Evolutionary conservation across 1,140 invertebrate genomes (phyloP), one percentile per base, ranked within the genome.

Genomic region (Drosophila rufa): DNA sequence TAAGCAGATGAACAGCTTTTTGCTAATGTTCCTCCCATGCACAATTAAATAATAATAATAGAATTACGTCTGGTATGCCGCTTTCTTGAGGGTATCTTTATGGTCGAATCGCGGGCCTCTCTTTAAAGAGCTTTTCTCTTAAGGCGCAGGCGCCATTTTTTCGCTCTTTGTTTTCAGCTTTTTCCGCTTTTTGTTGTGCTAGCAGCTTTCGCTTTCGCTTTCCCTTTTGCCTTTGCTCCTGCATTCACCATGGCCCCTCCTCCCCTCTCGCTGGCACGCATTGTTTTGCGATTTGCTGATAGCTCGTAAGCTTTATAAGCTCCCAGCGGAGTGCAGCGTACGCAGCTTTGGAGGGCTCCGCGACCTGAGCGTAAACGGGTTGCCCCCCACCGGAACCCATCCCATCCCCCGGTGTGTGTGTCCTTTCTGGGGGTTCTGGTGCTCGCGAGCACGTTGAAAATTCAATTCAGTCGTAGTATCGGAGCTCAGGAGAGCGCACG

Each of bases 101-200:
- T 7, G 8, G 62, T 40, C 43, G 64, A 25, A 6, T 19, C 19
- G 14, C 25, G 9, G 43, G 1, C 9, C 22, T 5, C n/a, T 9
- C 45, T 47, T 47, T 14, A n/a, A 14, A 30, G 17, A 66, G 62
- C 30, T 50, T 60, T 45, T 22, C 1, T 11, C 0, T 0, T 11
- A 60, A 1, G 1, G 75, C 75, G 75, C 75, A 70, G 56, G 30
- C 74, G 75, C 56, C 40, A 12, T 51, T 45, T 33, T 47, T 25
- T 17, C 25, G 22, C 40, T 25, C 47, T 65, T 30, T 51, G 30
- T 30, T 33, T 64, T 40, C n/a, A 1, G 4, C 6, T 22, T 22
- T 68, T 68, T 25, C 60, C 25, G 25, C 38, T 33, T 51, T 79
- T 79, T 79, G 76, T 79, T 79, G 64, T 79, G 76, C 76, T 79